Base-by-base conservation (phyloP, 2,113 vertebrate genomes). In the Thamnaconus septentrionalis region DNA sequence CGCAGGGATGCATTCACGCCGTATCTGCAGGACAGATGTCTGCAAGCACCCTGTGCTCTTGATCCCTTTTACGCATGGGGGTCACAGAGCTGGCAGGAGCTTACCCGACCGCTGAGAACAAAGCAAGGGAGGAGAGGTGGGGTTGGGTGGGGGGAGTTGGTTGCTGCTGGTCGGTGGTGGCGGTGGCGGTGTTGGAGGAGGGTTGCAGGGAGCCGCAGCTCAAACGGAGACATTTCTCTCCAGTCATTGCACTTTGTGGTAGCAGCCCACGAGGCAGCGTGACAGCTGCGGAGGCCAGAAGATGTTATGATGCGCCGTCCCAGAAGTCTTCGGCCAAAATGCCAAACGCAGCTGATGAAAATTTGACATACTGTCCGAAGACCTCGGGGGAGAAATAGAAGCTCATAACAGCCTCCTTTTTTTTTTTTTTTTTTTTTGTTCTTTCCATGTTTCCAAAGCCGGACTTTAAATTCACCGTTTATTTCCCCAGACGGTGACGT, bases 11-110 rank as follows among this genome's bases (percentile, higher is more conserved):
- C 87, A 80, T 85, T 80, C 18, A 39, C 63, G 62, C 61, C 74
- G 7, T 75, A 77, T 85, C 69, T 75, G 51, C 3, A 4, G 72
- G 81, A 81, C 87, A 84, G 88, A 86, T 86, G 84, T 88, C 74
- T 76, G n/a, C 11, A 43, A 9, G 63, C 50, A 46, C 59, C 71
- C 64, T 56, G 47, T 53, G 46, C 42, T 49, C 61, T 73, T 80
- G 75, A 82, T 83, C 76, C 81, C 46, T 55, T 8, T 49, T 31
- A 71, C 54, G 63, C 3, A 31, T 31, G 56, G 73, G 67, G 59
- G 64, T 67, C 44, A 69, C 44, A 72, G 55, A 79, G 66, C 77
- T 64, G 57, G 70, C 76, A 81, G 65, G 66, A 82, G 88, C 81
- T 86, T 80, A 87, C 69, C 18, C 55, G 53, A 64, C 65, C 70